Evolutionary conservation across 2,888 invertebrate species (phyloP), one percentile per base, ranked within the genome.

Genomic region (Flexamia atlantica): DNA sequence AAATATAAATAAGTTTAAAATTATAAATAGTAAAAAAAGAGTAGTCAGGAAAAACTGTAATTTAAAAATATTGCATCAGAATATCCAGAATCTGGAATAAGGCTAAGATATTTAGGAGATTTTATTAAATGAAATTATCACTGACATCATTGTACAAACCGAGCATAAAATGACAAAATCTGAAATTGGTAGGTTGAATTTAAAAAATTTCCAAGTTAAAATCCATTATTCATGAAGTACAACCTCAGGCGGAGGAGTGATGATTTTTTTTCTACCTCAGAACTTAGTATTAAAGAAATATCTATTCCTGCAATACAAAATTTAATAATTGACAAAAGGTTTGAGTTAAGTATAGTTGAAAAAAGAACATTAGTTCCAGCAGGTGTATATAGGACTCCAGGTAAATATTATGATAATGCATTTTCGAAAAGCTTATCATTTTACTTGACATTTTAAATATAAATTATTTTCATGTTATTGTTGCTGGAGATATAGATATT

Each of bases 141-240:
- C 36, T 36, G 36, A 36, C 9, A 9, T 36, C 4, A 7, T 36
- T 7, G 36, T 36, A 9, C 36, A 7, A 36, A 36, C 36, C 5
- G 36, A 9, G 36, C 9, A 36, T 36, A 36, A 53, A 5, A 53
- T 53, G 53, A 53, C 7, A 9, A 23, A n/a, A 9, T n/a, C 5
- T 53, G 53, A 53, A 53, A 53, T 53, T 12, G 14, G 23, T 53
- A 53, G 53, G 14, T 17, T 53, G 12, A 53, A 53, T 53, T 53
- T 53, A 53, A 53, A 53, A 3, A 53, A 53, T 53, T 53, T 53
- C 53, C 53, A 53, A 53, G 53, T 53, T 53, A 53, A 17, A 53
- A 9, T 17, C 53, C 14, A 9, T 12, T 53, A 53, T 53, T 53
- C n/a, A n/a, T n/a, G n/a, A n/a, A n/a, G n/a, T n/a, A n/a, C n/a